phyloP scores from a whole-genome alignment of 2,113 vertebrate species.

The Anthoscopus minutus region DNA sequence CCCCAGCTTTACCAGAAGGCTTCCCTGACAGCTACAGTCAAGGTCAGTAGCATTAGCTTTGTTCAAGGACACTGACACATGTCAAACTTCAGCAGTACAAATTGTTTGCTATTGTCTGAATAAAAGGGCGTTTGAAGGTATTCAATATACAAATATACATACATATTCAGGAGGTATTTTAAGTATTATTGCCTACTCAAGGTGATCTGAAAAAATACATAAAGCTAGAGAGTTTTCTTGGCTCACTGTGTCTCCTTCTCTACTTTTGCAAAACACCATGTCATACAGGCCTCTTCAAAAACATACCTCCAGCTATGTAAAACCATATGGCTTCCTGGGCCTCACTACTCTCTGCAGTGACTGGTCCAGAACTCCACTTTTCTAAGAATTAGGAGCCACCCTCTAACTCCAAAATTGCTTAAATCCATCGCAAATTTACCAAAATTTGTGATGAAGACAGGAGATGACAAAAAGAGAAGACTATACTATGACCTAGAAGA shows the following conservation, averaged over 20 bases:
- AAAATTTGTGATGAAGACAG: neutral
- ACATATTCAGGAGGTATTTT: neutral
- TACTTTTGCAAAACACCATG: neutral
- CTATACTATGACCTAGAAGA: neutral
- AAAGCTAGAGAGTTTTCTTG: neutral
- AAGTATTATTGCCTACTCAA: neutral
- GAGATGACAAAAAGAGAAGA: neutral
- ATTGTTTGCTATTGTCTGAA: neutral
- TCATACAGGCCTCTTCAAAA: neutral
- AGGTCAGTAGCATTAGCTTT: neutral
- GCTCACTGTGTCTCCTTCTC: neutral
- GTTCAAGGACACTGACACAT: fast-evolving
- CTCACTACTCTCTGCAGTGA: neutral
- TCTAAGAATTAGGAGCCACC: neutral
- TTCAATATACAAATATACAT: neutral
- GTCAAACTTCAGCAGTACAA: neutral
- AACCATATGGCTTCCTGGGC: neutral
- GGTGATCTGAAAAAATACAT: neutral
- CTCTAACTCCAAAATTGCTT: neutral
- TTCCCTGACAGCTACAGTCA: neutral
- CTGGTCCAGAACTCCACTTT: neutral
- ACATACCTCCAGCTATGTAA: neutral
- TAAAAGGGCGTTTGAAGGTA: neutral
- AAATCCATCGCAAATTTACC: neutral
- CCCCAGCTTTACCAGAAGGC: neutral